Base-by-base conservation (phyloP, 2,888 invertebrate genomes). In the Tromatobia lineatoria region DNA sequence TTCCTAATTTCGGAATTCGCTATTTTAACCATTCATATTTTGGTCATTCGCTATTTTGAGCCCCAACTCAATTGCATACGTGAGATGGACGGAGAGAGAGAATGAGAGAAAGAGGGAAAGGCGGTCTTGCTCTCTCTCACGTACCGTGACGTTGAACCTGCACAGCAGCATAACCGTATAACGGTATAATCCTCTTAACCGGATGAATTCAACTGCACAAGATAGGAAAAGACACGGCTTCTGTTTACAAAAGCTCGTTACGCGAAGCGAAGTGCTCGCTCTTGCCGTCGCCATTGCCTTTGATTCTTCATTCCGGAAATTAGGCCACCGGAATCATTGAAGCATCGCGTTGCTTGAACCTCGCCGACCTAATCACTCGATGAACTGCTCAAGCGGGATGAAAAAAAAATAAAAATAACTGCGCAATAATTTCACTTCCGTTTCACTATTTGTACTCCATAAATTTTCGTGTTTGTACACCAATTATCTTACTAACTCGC, bases 141-240 rank as follows among this genome's bases (percentile, higher is more conserved):
- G 70, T 87, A 85, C 83, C 86, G 85, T 87, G 88, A 90, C 87
- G 89, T 87, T 90, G 88, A 91, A 91, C 87, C 83, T 86, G 87
- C 85, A 87, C 86, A 88, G 84, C 85, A 85, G 88, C 88, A 88
- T 85, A 88, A 90, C 85, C 85, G 73, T 73, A 83, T 91, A 91
- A 91, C 90, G 89, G 91, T 90, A 80, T 83, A 90, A 87, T 87
- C 81, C 80, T 67, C 86, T 89, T 87, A 87, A 69, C 80, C 85
- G 79, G 85, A 88, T 64, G 77, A 73, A 80, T 61, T 77, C 47
- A 71, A 71, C 80, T 70, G 69, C 83, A 66, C 54, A 78, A 82
- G 78, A 83, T 67, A 47, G 45, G 79, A 78, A 78, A 85, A 73
- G 79, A 80, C 42, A 73, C 71, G 79, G 83, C 81, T 87, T 82